Percentiles rank a stretch among this genome's conserved stretches.
These are phyloP conservation scores for Cyclargus thomasi DNA, from an alignment of 1,140 invertebrate genomes.

Conservation along the genomic window DNA sequence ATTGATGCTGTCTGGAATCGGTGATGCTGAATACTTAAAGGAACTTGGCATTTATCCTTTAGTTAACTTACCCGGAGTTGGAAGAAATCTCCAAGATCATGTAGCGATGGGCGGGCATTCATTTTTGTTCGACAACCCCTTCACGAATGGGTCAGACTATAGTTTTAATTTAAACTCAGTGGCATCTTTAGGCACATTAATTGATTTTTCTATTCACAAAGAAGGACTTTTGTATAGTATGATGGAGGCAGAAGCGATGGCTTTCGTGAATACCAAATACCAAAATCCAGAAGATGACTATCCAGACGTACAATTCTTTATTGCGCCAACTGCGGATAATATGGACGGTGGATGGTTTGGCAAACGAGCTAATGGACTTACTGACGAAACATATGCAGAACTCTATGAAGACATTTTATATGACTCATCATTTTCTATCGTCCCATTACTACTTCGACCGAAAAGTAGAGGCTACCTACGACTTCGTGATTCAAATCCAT, in stretches of 20 bases:
- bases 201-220: conserved; percentile 75
- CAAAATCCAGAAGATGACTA: conserved; percentile 79
- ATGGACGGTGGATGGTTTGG: conserved; percentile 85
- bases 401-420: conserved; percentile 82
- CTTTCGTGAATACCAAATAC: conserved; percentile 85
- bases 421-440: conserved; percentile 79
- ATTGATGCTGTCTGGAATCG: conserved; percentile 87
- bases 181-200: conserved; percentile 71
- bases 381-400: conserved; percentile 79
- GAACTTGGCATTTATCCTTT: conserved; percentile 76
- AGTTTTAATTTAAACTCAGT: conserved; percentile 78
- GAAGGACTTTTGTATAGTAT: conserved; percentile 80
- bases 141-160: conserved; percentile 64
- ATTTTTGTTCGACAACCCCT: conserved; percentile 75
- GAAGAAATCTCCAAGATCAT: conserved; percentile 87
- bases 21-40: conserved; percentile 80
- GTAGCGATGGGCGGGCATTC: conserved; percentile 79
- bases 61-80: conserved; percentile 83
- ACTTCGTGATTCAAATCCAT: conserved; percentile 80
- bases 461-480: conserved; percentile 82
- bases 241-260: conserved; percentile 84
- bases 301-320: conserved; percentile 87
- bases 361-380: conserved; percentile 80
- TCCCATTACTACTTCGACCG: conserved; percentile 82
- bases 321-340: conserved; percentile 82